Base-by-base conservation (phyloP, 1,140 invertebrate genomes). In the Plutomurus gul region DNA sequence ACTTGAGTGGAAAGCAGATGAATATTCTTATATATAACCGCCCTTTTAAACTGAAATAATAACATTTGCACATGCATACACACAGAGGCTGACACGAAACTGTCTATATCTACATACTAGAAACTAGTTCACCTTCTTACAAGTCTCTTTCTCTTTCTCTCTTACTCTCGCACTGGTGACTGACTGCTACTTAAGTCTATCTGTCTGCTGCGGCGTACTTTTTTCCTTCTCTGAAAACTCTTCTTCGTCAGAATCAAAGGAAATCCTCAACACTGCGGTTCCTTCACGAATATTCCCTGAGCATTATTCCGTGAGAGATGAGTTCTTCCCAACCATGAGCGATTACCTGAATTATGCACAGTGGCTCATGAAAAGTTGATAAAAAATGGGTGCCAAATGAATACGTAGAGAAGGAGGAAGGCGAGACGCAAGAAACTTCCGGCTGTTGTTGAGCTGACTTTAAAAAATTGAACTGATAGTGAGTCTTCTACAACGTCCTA, bases 341-440 rank as follows among this genome's bases (percentile, higher is more conserved):
- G 72, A 74, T 74, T 74, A 74, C 40, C n/a, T 49, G 46, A 74
- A 74, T 74, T 47, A 74, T 74, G 39, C 40, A 74, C 40, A 74
- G 7, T 30, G 40, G 25, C n/a, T 46, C 13, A 47, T 30, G 36
- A 74, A 74, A 46, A 49, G 11, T 49, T 72, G 43, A n/a, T 27
- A 30, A 74, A 74, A 47, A 74, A 74, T 74, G 47, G 72, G 40
- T 74, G 43, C 40, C 39, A 74, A 74, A 74, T 46, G 27, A 74
- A 74, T 72, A 43, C 7, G 11, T 72, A 72, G 8, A 43, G 40
- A 72, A 27, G 22, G 37, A 43, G 70, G 70, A 72, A 72, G 40
- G 30, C 36, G 70, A 16, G 40, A 40, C 39, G 70, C 10, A 56
- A 72, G 22, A 72, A 39, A 30, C 70, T 25, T 72, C 39, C 39